A percentile compares a stretch with the other conserved stretches of the same genome.
Evolutionary conservation across 2,888 invertebrate species (phyloP).

Genomic region (Apamea monoglypha): DNA sequence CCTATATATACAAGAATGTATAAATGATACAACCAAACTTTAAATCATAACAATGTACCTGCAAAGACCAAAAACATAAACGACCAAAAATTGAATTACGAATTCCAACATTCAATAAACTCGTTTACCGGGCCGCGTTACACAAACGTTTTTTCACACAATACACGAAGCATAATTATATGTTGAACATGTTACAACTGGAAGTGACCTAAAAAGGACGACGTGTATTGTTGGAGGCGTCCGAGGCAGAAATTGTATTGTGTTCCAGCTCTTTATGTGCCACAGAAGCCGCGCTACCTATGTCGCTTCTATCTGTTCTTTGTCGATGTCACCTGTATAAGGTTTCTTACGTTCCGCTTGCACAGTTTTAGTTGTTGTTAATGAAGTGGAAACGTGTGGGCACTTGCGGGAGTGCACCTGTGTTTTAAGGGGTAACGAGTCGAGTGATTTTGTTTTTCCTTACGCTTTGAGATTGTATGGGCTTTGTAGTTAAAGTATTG

Average conservation of each 20-base stretch:
- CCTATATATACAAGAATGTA: background rate
- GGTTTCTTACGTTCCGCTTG: slow-evolving; percentile 64
- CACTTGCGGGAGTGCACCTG: slow-evolving; percentile 40
- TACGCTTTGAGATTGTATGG: slow-evolving; percentile 5
- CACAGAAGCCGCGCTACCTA: slow-evolving; percentile 75
- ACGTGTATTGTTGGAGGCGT: slow-evolving; percentile 82
- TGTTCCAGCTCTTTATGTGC: slow-evolving; percentile 80
- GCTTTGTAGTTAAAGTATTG: slow-evolving; percentile 6
- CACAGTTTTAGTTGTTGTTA: slow-evolving; percentile 62
- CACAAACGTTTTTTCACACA: slow-evolving; percentile 75
- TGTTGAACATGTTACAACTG: slow-evolving; percentile 83
- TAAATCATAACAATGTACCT: background rate
- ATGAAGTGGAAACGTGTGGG: slow-evolving; percentile 59
- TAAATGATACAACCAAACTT: background rate
- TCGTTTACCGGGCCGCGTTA: slow-evolving; percentile 52
- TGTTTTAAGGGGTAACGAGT: slow-evolving; percentile 32
- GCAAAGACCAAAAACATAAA: background rate
- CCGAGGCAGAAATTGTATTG: slow-evolving; percentile 86
- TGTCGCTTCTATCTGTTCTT: slow-evolving; percentile 75
- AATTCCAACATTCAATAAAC: slow-evolving; percentile 58
- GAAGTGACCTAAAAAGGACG: slow-evolving; percentile 88
- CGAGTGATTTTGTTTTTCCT: slow-evolving; percentile 23
- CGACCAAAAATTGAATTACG: slow-evolving; percentile 25
- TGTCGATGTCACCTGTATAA: slow-evolving; percentile 79
- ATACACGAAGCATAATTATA: slow-evolving; percentile 80